These are phyloP conservation scores for Tamias sibiricus DNA, from an alignment of 2,113 vertebrate genomes.

Conservation along the genomic window DNA sequence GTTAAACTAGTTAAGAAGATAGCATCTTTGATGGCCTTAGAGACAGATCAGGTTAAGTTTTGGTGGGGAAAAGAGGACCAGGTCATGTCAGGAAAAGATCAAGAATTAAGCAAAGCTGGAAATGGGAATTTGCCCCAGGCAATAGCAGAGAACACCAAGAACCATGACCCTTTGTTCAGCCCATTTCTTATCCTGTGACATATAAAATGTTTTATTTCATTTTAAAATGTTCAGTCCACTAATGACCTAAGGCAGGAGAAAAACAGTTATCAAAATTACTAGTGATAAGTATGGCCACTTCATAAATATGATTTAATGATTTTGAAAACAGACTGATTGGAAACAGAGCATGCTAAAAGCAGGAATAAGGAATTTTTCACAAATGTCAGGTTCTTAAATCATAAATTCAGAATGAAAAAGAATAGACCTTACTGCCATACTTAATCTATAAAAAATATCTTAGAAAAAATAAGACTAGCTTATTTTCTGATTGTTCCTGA, in stretches of 20 bases:
- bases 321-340: conserved; percentile 60
- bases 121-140: conserved; percentile 32
- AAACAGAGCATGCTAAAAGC: conserved; percentile 18
- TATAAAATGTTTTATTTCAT: conserved; percentile 67
- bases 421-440: conserved; percentile 41
- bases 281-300: conserved; percentile 62
- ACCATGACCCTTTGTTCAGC: neutral
- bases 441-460: conserved; percentile 68
- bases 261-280: conserved; percentile 68
- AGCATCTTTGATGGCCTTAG: neutral
- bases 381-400: conserved; percentile 60
- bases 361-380: conserved; percentile 62
- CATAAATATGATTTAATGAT: conserved; percentile 74
- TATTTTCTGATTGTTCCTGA: conserved; percentile 69
- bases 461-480: conserved; percentile 8
- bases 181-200: conserved; percentile 38
- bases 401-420: conserved; percentile 56
- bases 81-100: conserved; percentile 43
- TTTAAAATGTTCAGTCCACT: conserved; percentile 65
- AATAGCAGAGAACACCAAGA: conserved; percentile 1
- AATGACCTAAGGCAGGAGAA: conserved; percentile 71
- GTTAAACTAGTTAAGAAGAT: neutral
- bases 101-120: conserved; percentile 31
- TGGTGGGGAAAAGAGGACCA: neutral
- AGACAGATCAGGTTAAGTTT: neutral